Percentiles rank a stretch among this genome's conserved stretches.
phyloP scores from a whole-genome alignment of 2,113 vertebrate species.

The Hemiprocne comata region DNA sequence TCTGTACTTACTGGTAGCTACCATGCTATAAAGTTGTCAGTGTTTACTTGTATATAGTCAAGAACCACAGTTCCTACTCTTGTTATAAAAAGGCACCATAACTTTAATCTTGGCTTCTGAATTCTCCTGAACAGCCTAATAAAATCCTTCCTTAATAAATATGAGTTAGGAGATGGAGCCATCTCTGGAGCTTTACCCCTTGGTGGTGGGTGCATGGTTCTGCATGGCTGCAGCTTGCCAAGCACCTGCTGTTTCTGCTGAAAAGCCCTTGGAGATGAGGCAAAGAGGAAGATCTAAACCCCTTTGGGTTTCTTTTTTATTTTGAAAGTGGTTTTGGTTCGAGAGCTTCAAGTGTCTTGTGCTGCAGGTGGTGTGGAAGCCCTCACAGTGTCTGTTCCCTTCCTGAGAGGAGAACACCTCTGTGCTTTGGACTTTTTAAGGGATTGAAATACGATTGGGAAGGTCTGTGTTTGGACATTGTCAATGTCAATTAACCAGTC shows the following conservation, averaged over 20 bases:
- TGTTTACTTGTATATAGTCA: neutral
- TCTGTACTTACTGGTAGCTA: slow-evolving; percentile 18
- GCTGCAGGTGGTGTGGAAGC: neutral
- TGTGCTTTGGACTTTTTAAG: neutral
- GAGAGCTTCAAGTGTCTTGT: rapidly evolving
- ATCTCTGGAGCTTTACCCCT: neutral
- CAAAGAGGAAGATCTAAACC: neutral
- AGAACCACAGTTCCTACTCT: neutral
- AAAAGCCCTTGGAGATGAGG: neutral
- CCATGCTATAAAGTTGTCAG: slow-evolving; percentile 48
- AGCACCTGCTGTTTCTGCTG: neutral
- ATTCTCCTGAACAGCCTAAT: neutral
- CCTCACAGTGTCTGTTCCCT: rapidly evolving
- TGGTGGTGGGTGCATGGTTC: neutral
- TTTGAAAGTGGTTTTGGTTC: neutral
- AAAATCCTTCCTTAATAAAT: slow-evolving; percentile 21
- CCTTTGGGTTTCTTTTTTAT: neutral
- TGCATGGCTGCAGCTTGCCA: neutral
- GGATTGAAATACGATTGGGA: too few relatives aligned
- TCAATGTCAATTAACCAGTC: too few relatives aligned
- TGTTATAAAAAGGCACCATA: neutral
- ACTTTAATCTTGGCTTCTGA: slow-evolving; percentile 29
- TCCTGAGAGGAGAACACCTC: neutral
- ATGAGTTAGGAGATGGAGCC: neutral
- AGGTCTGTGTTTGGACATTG: neutral